phyloP scores from a whole-genome alignment of 2,113 vertebrate genomes.

The Tragelaphus scriptus region DNA sequence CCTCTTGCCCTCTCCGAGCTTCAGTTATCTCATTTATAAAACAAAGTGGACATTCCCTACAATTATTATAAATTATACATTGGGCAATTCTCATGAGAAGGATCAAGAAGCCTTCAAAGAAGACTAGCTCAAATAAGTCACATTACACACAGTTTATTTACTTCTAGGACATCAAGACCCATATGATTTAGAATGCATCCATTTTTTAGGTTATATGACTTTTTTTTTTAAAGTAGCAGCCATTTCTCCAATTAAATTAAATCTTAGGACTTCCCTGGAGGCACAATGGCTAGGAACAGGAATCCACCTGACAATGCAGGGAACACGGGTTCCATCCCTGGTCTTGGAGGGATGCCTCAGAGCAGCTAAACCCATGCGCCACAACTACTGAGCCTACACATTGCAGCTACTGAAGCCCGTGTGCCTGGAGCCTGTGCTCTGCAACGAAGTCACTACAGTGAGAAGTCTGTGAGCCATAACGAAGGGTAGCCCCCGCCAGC shows the following conservation, averaged over 20 bases:
- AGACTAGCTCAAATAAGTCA: neutral
- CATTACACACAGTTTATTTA: neutral
- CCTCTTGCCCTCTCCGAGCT: neutral
- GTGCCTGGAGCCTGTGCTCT: neutral
- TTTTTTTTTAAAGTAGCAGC: neutral
- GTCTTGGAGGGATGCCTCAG: neutral
- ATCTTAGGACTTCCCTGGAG: neutral
- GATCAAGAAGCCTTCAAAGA: neutral
- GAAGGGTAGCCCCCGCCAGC: neutral
- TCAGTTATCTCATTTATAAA: neutral
- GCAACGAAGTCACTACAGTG: neutral
- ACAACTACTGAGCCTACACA: neutral
- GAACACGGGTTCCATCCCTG: neutral
- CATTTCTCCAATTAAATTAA: neutral
- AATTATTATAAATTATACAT: neutral
- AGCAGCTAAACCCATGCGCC: neutral
- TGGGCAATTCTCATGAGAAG: neutral
- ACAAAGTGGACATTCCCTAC: neutral
- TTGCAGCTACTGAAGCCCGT: neutral
- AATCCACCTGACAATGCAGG: neutral
- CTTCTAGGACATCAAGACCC: neutral
- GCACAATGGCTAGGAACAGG: neutral
- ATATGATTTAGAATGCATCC: neutral
- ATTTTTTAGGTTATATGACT: neutral
- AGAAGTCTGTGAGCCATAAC: accelerated